Base-by-base conservation (phyloP, 2,113 vertebrate genomes). In the Thinocorus orbignyianus region DNA sequence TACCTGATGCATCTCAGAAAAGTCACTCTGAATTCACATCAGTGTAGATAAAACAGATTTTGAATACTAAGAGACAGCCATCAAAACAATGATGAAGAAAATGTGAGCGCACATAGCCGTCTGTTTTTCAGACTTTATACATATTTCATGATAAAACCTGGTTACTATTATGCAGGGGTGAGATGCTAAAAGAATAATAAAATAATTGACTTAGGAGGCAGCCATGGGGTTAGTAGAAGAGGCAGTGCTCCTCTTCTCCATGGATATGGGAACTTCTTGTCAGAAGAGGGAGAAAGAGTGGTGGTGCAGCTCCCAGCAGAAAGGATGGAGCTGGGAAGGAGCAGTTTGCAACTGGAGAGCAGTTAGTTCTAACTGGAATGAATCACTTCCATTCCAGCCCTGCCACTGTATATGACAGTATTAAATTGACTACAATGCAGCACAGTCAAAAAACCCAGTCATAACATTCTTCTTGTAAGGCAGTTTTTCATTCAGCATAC, bases 31-130 rank as follows among this genome's bases (percentile, higher is more conserved):
- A 72, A 90, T 76, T 64, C 85, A 79, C 14, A 55, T 37, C 65
- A 81, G 19, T 57, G 48, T 84, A 91, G 94, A 86, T 65, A 88
- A 93, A 82, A 0, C 20, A 61, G 20, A 64, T 68, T 88, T 81
- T 88, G 55, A 91, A 92, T 90, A 48, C 48, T 86, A 83, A 48
- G 89, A 92, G 33, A 48, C 57, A 81, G 12, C 33, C 76, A 83
- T 95, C 72, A 92, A 88, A 92, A 88, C n/a, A 83, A 64, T 3
- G 52, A 92, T 90, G 42, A 93, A 90, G 51, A 81, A 85, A 89
- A 80, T 57, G 28, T 65, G 14, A 95, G 39, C 33, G 83, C 31
- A 54, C 35, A 31, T 28, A 91, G 57, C 24, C 85, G 74, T 23
- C 81, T 87, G 66, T 6, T 88, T 91, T 84, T 72, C 87, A 91